Evolutionary conservation across 2,797 vertebrate genomes (phyloP), one percentile per base, ranked within the genome.

Genomic region (Acipenser transmontanus): DNA sequence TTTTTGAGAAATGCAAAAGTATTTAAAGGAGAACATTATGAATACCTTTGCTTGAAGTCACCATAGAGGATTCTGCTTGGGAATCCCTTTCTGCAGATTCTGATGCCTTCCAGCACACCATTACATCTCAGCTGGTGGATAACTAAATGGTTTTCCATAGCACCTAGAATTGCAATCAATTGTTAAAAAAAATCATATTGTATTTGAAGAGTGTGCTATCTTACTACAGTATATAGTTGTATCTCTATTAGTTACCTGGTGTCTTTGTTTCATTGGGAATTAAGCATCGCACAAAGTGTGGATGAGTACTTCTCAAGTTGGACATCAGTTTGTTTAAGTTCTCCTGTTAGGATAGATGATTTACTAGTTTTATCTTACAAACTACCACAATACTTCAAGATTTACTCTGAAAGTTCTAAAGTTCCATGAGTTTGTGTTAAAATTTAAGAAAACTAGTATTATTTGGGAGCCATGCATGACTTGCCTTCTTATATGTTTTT

Each of bases 241-340:
- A 34, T 34, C 34, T 34, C 34, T 34, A 34, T 34, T 34, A 34
- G 34, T 84, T 87, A 94, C 94, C 94, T 72, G 93, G 93, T 48
- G 90, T 94, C 85, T 95, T 95, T 0, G 85, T 91, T 78, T 96
- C 94, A 78, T 96, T 95, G 57, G 93, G 93, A 62, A 96, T 95
- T 77, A 96, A 72, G 62, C 93, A 95, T 1, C 93, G 88, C 9
- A 95, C 93, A 87, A 95, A 95, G 76, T 95, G 93, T 60, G 93
- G 93, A 9, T 95, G 92, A 0, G 93, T 94, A 73, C 87, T 92
- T 66, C 81, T 86, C 74, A 96, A 7, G 70, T 94, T 95, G 8
- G 87, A 81, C 93, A 95, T 94, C 66, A 95, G 85, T 74, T 95
- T 94, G 60, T 92, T 94, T 2, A 95, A 81, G 78, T 95, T 95